These are phyloP conservation scores for Ceratina japonica DNA, from an alignment of 1,140 invertebrate genomes.

Conservation along the genomic window DNA sequence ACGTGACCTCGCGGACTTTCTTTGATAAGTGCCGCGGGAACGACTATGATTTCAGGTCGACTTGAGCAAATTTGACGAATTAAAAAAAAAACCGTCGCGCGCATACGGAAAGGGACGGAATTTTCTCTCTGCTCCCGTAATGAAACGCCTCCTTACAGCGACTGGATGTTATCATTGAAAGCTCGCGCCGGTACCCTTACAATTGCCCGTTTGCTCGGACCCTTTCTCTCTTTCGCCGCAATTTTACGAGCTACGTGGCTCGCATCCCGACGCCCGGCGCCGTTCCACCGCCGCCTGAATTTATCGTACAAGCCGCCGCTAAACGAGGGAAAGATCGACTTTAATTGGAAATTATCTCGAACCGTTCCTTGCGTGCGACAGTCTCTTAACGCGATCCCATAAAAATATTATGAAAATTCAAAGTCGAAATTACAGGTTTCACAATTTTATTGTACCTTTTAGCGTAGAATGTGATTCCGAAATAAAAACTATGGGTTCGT, in stretches of 20 bases:
- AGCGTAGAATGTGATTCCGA: too few relatives aligned
- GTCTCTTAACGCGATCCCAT: neutral
- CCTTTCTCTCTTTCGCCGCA: neutral
- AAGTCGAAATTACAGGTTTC: too few relatives aligned
- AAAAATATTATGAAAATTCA: too few relatives aligned
- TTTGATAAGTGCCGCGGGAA: too few relatives aligned
- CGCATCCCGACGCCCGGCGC: neutral
- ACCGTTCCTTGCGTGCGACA: neutral
- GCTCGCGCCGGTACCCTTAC: neutral
- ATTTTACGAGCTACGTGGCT: conserved; percentile 28
- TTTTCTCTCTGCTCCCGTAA: neutral
- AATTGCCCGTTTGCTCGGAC: neutral
- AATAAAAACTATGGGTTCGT: too few relatives aligned
- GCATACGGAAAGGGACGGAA: neutral
- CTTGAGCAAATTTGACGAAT: neutral
- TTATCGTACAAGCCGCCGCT: conserved; percentile 9
- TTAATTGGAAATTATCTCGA: conserved; percentile 18
- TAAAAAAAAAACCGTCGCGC: neutral
- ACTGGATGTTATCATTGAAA: conserved; percentile 25
- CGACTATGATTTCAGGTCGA: too few relatives aligned
- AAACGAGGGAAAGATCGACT: conserved; percentile 6
- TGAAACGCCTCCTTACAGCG: neutral
- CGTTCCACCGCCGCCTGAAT: conserved; percentile 16
- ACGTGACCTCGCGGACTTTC: too few relatives aligned
- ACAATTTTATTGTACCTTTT: too few relatives aligned